Conservation (phyloP, 2,888 invertebrate species). For the Ichneumoninae sp. region DNA sequence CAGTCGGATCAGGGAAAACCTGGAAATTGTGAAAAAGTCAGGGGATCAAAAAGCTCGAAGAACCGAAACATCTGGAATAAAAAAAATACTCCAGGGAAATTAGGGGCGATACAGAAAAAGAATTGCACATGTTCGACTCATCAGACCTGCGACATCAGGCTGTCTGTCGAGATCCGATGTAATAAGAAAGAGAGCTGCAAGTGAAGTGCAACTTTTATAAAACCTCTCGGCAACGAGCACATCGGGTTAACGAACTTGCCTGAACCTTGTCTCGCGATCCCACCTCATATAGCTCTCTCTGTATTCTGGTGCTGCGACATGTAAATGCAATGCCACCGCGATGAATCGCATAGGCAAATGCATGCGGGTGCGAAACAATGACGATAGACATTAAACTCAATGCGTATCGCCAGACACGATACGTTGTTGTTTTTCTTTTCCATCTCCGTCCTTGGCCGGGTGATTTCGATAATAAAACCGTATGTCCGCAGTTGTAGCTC, state of each 20-base stretch:
- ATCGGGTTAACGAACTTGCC: slow-evolving; percentile 68
- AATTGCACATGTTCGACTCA: not conserved
- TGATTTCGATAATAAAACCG: slow-evolving; percentile 29
- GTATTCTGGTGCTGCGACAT: slow-evolving; percentile 2
- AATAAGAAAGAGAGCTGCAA: slow-evolving; percentile 29
- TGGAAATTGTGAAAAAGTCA: too few species aligned
- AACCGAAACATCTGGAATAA: too few species aligned
- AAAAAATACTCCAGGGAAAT: too few species aligned
- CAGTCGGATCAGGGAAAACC: too few species aligned
- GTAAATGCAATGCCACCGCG: slow-evolving; percentile 4
- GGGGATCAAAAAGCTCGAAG: too few species aligned
- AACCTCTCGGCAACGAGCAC: slow-evolving; percentile 45
- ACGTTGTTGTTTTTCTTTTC: slow-evolving; percentile 11
- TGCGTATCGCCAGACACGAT: not conserved
- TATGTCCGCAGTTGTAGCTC: not conserved
- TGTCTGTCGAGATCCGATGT: not conserved
- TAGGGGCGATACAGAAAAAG: not conserved
- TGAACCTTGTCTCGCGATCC: slow-evolving; percentile 64
- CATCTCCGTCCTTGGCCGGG: slow-evolving; percentile 10
- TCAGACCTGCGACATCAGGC: slow-evolving; percentile 8
- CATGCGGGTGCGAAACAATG: slow-evolving; percentile 46
- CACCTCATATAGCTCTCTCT: slow-evolving; percentile 22
- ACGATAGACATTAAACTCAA: not conserved
- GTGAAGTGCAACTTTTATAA: slow-evolving; percentile 57
- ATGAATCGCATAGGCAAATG: slow-evolving; percentile 35